Percentiles rank a stretch among this genome's conserved stretches.
These are phyloP conservation scores for Noctuana brunneofusca DNA, from an alignment of 2,888 invertebrate genomes.

Conservation along the genomic window DNA sequence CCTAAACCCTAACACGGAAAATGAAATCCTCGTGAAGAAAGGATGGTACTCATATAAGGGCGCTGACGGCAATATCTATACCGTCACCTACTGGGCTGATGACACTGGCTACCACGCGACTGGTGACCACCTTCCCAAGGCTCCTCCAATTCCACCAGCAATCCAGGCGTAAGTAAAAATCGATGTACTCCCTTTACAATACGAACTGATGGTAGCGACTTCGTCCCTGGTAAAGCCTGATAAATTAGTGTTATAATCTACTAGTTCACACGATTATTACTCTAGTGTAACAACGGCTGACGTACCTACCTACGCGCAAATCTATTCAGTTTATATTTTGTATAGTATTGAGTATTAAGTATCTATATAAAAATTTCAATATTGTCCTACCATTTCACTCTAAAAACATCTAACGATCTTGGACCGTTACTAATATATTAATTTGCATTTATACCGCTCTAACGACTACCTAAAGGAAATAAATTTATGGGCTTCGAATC, in stretches of 20 bases:
- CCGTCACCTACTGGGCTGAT: constrained; percentile 75
- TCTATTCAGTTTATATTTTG: too few relatives aligned
- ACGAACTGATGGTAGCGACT: too few relatives aligned
- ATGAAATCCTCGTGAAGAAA: constrained; percentile 73
- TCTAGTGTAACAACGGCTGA: too few relatives aligned
- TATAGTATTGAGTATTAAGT: too few relatives aligned
- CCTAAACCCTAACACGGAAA: constrained; percentile 56
- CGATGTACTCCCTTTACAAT: not conserved
- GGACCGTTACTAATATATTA: constrained; percentile 32
- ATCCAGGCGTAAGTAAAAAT: constrained; percentile 72
- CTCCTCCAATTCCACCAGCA: constrained; percentile 66
- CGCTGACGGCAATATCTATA: constrained; percentile 70
- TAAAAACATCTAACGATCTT: constrained; percentile 20
- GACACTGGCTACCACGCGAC: constrained; percentile 72
- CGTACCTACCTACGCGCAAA: too few relatives aligned
- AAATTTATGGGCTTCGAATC: constrained; percentile 25
- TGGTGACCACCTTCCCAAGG: constrained; percentile 73
- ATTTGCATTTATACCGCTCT: constrained; percentile 39
- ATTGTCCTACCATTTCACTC: constrained; percentile 18
- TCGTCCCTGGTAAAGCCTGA: too few relatives aligned
- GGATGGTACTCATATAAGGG: constrained; percentile 76
- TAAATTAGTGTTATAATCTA: too few relatives aligned
- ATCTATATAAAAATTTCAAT: not conserved
- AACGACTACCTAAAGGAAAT: constrained; percentile 37
- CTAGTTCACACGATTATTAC: too few relatives aligned